Percentiles rank a stretch among this genome's conserved stretches.
Conservation (phyloP, 1,140 invertebrate species). For the Drosophila trapezifrons region DNA sequence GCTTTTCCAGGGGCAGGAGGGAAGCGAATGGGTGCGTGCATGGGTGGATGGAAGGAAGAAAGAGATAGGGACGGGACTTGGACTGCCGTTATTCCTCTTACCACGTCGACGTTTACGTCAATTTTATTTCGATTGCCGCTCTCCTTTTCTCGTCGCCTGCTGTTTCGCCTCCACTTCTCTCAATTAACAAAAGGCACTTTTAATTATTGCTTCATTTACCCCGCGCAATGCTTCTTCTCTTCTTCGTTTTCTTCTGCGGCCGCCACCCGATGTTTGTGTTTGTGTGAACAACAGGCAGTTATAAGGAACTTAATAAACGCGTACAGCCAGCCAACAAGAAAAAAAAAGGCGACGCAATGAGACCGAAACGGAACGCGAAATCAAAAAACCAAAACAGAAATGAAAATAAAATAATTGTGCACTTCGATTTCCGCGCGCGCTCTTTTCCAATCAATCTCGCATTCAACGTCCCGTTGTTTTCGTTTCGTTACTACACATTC, state of each 20-base stretch:
- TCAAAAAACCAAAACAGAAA: conserved; percentile 40
- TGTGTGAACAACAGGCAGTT: conserved; percentile 55
- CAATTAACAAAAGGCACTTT: conserved; percentile 80
- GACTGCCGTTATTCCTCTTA: conserved; percentile 55
- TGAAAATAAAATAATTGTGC: conserved; percentile 42
- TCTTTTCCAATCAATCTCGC: conserved; percentile 31
- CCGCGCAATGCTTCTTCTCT: conserved; percentile 31
- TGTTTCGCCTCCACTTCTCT: conserved; percentile 35
- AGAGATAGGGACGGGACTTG: conserved; percentile 4
- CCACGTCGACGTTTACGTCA: conserved; percentile 73
- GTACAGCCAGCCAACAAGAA: conserved; percentile 37
- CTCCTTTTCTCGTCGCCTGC: conserved; percentile 32
- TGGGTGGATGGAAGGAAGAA: conserved; percentile 12
- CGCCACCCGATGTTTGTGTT: conserved; percentile 30
- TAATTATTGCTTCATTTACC: conserved; percentile 78
- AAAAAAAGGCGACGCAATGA: conserved; percentile 27
- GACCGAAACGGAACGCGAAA: conserved; percentile 34
- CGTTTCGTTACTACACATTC: conserved; percentile 6
- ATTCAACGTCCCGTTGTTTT: conserved; percentile 28
- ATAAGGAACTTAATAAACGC: conserved; percentile 71
- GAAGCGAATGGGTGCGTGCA: conserved; percentile 28
- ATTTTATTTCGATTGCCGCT: conserved; percentile 68
- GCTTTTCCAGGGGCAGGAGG: conserved; percentile 36
- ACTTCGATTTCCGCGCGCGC: conserved; percentile 47
- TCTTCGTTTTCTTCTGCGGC: conserved; percentile 2